phyloP scores from a whole-genome alignment of 2,797 vertebrate species.

The Notolabrus celidotus region DNA sequence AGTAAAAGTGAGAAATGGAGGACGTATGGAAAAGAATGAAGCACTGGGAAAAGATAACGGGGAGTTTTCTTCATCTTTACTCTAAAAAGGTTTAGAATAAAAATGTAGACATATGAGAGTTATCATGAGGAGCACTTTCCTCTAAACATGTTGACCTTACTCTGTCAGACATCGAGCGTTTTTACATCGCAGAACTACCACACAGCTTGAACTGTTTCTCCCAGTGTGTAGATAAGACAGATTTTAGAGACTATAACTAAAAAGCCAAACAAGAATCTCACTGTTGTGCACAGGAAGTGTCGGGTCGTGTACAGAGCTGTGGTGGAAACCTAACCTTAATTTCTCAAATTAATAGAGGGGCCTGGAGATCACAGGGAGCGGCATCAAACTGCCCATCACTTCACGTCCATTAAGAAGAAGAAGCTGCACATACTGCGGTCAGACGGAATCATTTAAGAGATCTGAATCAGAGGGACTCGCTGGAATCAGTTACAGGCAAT shows the following conservation, averaged over 20 bases:
- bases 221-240: too few species aligned
- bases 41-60: too few species aligned
- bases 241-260: neutral
- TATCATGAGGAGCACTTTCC: too few species aligned
- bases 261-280: neutral
- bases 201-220: too few species aligned
- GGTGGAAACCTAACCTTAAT: conserved; percentile 1
- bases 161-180: too few species aligned
- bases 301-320: neutral
- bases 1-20: too few species aligned
- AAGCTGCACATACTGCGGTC: conserved; percentile 11
- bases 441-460: conserved; percentile 26
- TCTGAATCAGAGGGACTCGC: conserved; percentile 16
- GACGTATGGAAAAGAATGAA: too few species aligned
- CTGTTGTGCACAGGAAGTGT: neutral
- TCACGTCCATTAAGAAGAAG: conserved; percentile 7
- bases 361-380: conserved; percentile 2
- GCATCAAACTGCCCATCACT: conserved; percentile 1
- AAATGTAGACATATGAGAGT: too few species aligned
- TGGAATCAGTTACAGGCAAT: conserved; percentile 18
- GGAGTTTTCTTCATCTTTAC: too few species aligned
- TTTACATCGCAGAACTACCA: too few species aligned
- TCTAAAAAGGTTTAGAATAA: too few species aligned
- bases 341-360: conserved; percentile 19
- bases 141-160: too few species aligned